Conservation (phyloP, 2,888 invertebrate species). For the Deroplatys truncata region DNA sequence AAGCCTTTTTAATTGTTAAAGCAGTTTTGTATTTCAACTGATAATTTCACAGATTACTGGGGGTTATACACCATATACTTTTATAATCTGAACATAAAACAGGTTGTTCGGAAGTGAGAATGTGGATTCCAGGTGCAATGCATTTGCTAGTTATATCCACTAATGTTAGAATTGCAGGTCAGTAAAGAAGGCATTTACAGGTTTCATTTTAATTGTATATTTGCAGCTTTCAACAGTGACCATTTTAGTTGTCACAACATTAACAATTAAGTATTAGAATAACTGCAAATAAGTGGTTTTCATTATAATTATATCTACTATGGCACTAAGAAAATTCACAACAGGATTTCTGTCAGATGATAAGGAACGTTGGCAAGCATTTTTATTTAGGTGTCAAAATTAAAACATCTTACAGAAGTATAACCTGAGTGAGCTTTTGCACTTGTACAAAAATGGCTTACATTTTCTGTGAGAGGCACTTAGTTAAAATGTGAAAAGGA, state of each 20-base stretch:
- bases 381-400: not conserved
- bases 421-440: conserved; percentile 8
- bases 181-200: not conserved
- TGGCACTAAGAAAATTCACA: conserved; percentile 16
- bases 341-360: conserved; percentile 4
- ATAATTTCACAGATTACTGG: not conserved
- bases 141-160: not conserved
- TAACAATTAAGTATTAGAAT: not conserved
- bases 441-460: not conserved
- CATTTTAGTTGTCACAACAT: not conserved
- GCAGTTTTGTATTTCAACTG: not conserved
- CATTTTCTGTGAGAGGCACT: not conserved
- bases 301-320: not conserved
- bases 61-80: not conserved
- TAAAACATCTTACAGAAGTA: not conserved
- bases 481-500: not conserved
- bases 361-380: not conserved
- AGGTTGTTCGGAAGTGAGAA: not conserved
- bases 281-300: not conserved
- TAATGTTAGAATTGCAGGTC: not conserved
- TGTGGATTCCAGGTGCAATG: not conserved
- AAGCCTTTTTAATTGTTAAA: not conserved
- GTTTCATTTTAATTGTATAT: not conserved
- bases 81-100: not conserved
- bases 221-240: not conserved